Percentiles rank a stretch among this genome's conserved stretches.
Evolutionary conservation across 1,140 invertebrate genomes (phyloP).

Genomic region (Drosophila asahinai): DNA sequence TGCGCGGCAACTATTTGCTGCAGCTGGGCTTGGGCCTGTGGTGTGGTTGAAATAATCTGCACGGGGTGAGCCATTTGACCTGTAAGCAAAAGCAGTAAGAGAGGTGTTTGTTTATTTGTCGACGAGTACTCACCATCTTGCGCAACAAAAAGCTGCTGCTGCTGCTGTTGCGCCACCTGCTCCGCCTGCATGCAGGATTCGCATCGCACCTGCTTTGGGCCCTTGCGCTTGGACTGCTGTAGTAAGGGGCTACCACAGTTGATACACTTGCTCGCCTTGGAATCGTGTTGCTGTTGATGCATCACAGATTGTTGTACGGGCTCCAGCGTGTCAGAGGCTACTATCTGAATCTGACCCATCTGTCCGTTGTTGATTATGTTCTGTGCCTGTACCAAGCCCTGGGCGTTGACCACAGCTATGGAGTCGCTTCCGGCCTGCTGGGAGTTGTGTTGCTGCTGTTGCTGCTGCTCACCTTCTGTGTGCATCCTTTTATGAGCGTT

Average conservation of each 20-base stretch:
- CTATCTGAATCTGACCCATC: conserved; percentile 87
- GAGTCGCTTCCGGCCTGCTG: conserved; percentile 61
- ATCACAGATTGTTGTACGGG: conserved; percentile 74
- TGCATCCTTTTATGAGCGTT: conserved; percentile 94
- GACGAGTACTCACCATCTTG: conserved; percentile 86
- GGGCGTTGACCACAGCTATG: conserved; percentile 77
- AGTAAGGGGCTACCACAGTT: conserved; percentile 86
- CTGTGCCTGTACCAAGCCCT: conserved; percentile 86
- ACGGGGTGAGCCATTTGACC: conserved; percentile 77
- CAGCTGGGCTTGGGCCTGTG: conserved; percentile 75
- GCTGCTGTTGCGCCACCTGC: conserved; percentile 80
- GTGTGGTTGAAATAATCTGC: conserved; percentile 79
- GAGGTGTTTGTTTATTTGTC: neutral
- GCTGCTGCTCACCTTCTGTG: conserved; percentile 85
- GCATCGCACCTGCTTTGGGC: conserved; percentile 87
- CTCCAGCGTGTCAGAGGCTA: conserved; percentile 87
- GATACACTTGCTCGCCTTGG: conserved; percentile 85
- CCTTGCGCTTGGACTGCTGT: conserved; percentile 86
- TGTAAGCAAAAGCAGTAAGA: conserved; percentile 6
- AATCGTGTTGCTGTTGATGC: conserved; percentile 80
- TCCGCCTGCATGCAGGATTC: conserved; percentile 87
- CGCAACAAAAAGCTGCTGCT: conserved; percentile 87
- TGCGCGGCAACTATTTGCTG: conserved; percentile 76
- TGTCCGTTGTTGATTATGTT: conserved; percentile 84
- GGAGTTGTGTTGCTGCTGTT: conserved; percentile 70